Percentiles rank a stretch among this genome's conserved stretches.
phyloP scores from a whole-genome alignment of 2,797 vertebrate species.

The Petrocephalus sullivani region DNA sequence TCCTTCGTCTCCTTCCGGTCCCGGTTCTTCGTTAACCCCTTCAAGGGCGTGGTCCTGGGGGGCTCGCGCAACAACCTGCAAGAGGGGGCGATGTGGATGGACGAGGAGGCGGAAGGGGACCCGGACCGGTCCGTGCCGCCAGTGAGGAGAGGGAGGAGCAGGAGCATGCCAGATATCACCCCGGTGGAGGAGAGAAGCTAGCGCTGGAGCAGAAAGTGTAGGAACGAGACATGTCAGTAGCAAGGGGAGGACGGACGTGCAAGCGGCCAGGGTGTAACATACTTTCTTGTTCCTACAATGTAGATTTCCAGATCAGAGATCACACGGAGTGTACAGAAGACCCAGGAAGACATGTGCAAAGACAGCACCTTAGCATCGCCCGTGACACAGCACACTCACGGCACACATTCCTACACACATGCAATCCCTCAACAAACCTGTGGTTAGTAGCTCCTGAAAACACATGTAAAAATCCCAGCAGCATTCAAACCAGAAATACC shows the following conservation, averaged over 20 bases:
- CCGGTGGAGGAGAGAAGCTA: conserved; percentile 58
- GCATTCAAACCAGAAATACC: background rate
- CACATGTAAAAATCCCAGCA: background rate
- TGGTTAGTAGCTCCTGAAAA: background rate
- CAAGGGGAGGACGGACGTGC: background rate
- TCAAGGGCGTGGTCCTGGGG: conserved; percentile 41
- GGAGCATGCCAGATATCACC: conserved; percentile 70
- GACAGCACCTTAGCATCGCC: background rate
- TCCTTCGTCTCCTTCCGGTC: conserved; percentile 63
- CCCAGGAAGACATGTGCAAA: background rate
- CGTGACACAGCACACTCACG: background rate
- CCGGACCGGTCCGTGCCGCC: conserved; percentile 40
- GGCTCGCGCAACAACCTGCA: conserved; percentile 63
- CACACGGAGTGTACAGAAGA: background rate
- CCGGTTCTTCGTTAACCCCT: conserved; percentile 53
- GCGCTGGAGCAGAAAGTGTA: conserved; percentile 40
- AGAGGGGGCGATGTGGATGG: conserved; percentile 61
- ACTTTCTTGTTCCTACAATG: background rate
- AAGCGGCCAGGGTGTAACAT: background rate
- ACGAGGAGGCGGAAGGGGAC: conserved; percentile 58
- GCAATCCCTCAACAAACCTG: background rate
- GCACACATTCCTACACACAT: background rate
- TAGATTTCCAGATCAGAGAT: background rate
- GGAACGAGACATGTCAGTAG: background rate
- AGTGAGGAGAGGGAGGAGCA: conserved; percentile 61